Percentiles rank a stretch among this genome's conserved stretches.
These are phyloP conservation scores for Drosophila multiciliata DNA, from an alignment of 2,888 invertebrate genomes.

Conservation along the genomic window DNA sequence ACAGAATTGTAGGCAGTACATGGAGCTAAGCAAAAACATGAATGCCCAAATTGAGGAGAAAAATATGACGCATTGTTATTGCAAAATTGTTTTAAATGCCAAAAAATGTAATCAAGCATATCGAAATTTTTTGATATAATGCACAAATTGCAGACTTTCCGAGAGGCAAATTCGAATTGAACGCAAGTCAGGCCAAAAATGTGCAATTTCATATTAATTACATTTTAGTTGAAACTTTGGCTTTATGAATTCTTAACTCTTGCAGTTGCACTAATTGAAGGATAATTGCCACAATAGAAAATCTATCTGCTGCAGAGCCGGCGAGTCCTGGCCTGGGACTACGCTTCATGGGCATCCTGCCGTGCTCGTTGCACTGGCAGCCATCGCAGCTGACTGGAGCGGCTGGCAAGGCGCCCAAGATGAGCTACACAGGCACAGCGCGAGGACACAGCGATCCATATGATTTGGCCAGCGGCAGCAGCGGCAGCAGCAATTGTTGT, in stretches of 20 bases:
- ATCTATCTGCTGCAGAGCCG: slow-evolving; percentile 32
- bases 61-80: slow-evolving; percentile 44
- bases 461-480: slow-evolving; percentile 27
- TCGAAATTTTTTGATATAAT: slow-evolving; percentile 53
- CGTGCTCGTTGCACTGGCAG: slow-evolving; percentile 83
- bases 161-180: background rate
- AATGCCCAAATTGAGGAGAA: slow-evolving; percentile 35
- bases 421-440: slow-evolving; percentile 53
- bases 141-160: slow-evolving; percentile 56
- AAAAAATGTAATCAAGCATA: slow-evolving; percentile 67
- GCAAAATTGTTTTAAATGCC: slow-evolving; percentile 53
- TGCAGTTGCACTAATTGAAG: slow-evolving; percentile 29
- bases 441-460: slow-evolving; percentile 80
- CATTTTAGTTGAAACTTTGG: slow-evolving; percentile 7
- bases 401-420: slow-evolving; percentile 78
- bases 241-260: slow-evolving; percentile 3
- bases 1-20: slow-evolving; percentile 22
- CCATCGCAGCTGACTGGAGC: slow-evolving; percentile 23
- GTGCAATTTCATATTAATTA: slow-evolving; percentile 52
- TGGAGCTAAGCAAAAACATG: slow-evolving; percentile 32
- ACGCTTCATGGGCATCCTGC: slow-evolving; percentile 83
- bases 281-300: slow-evolving; percentile 78
- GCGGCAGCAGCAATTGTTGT: slow-evolving; percentile 36
- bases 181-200: background rate
- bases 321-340: slow-evolving; percentile 83